phyloP scores from a whole-genome alignment of 2,888 invertebrate species.

The Iselma pallidipennis region DNA sequence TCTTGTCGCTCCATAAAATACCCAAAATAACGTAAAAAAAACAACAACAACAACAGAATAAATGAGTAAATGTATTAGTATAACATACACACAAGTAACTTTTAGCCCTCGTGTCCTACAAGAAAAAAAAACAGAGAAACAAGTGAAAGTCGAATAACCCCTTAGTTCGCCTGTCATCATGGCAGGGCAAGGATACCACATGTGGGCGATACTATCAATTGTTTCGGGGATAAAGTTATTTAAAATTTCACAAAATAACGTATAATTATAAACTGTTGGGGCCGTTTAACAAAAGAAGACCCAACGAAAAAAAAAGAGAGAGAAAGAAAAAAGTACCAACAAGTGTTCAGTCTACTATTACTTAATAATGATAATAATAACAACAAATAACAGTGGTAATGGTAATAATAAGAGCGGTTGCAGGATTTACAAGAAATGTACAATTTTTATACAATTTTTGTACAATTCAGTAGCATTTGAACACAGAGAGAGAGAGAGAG shows the following conservation, averaged over 20 bases:
- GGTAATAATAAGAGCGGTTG: not conserved
- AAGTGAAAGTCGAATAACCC: not conserved
- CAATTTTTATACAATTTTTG: too few species aligned
- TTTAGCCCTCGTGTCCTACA: too few species aligned
- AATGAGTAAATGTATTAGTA: not conserved
- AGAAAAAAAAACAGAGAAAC: not conserved
- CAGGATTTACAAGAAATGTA: too few species aligned
- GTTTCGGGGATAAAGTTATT: constrained; percentile 45
- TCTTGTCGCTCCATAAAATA: not conserved
- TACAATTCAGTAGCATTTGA: too few species aligned
- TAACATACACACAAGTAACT: too few species aligned
- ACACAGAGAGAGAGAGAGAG: too few species aligned
- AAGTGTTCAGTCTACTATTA: not conserved
- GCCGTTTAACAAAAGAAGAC: not conserved
- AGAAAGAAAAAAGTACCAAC: not conserved
- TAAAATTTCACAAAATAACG: constrained; percentile 36
- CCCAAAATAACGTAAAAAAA: not conserved
- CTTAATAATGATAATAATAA: not conserved
- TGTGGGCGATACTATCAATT: constrained; percentile 47
- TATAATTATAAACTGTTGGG: constrained; percentile 44
- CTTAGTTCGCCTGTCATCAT: not conserved
- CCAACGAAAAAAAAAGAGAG: too few species aligned
- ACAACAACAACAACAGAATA: not conserved
- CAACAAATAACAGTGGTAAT: too few species aligned
- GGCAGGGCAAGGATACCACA: constrained; percentile 18